These are phyloP conservation scores for Chesias legatella DNA, from an alignment of 2,888 invertebrate genomes.

Conservation along the genomic window DNA sequence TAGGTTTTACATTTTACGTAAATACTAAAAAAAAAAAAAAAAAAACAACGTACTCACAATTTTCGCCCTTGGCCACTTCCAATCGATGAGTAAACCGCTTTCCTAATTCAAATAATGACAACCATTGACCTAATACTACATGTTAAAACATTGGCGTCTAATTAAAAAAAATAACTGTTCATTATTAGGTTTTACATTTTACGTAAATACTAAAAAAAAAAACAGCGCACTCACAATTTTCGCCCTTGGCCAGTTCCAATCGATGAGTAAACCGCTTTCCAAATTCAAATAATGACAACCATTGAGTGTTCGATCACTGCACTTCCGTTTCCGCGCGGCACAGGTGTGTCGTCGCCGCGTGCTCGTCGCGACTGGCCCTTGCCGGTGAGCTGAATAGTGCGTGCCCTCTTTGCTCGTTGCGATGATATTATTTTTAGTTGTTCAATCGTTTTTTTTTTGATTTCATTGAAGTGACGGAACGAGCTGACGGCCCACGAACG, in stretches of 20 bases:
- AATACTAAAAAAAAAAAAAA: constrained; percentile 10
- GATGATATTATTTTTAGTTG: too few relatives aligned
- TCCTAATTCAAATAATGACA: constrained; percentile 44
- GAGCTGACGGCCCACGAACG: too few relatives aligned
- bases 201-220: constrained; percentile 7
- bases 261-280: constrained; percentile 41
- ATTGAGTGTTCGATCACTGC: constrained; percentile 59
- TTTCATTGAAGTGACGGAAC: too few relatives aligned
- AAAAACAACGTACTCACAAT: constrained; percentile 26
- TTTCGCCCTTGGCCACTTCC: constrained; percentile 28
- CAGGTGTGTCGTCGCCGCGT: constrained; percentile 46
- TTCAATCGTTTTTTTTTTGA: too few relatives aligned
- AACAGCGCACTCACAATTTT: constrained; percentile 23
- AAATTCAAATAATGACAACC: constrained; percentile 43
- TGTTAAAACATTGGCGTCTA: too few relatives aligned
- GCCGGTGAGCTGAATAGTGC: constrained; percentile 5
- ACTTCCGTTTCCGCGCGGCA: constrained; percentile 57
- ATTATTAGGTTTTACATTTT: too few relatives aligned
- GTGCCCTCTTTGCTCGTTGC: background rate
- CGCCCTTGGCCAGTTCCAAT: constrained; percentile 29
- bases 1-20: background rate
- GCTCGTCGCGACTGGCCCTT: constrained; percentile 41
- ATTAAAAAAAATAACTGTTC: too few relatives aligned
- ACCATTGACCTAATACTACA: too few relatives aligned
- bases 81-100: constrained; percentile 38